Percentiles rank a stretch among this genome's conserved stretches.
Conservation (phyloP, 2,113 vertebrate species). For the Chamaetylas fuelleborni region DNA sequence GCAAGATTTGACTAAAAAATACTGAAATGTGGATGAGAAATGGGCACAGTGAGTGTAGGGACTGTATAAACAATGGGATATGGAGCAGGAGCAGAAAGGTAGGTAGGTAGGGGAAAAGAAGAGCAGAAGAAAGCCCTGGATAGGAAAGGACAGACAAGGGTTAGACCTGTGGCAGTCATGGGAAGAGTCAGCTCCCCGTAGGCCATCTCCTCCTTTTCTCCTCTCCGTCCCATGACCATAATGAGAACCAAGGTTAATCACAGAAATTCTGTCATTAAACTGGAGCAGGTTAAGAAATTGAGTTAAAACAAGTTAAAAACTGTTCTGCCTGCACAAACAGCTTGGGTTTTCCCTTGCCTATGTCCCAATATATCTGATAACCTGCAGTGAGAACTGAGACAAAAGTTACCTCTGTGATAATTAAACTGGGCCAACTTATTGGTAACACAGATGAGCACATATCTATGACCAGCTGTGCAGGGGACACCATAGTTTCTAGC, state of each 20-base stretch:
- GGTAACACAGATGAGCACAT: not conserved
- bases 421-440: not conserved
- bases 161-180: not conserved
- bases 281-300: not conserved
- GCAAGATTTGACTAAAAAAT: not conserved
- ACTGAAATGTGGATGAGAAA: not conserved
- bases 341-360: not conserved
- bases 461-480: not conserved
- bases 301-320: too few species aligned
- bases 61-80: not conserved
- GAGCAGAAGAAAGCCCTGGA: not conserved
- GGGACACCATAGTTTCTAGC: not conserved
- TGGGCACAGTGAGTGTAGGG: not conserved
- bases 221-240: fast-evolving
- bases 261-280: not conserved
- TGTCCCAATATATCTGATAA: not conserved
- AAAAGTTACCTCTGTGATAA: not conserved
- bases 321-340: not conserved
- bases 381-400: not conserved
- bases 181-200: not conserved
- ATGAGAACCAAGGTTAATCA: not conserved
- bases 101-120: not conserved
- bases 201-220: not conserved
- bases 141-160: not conserved
- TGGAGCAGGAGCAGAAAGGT: not conserved